Conservation (phyloP, 2,113 vertebrate species). For the Ceratotherium simum region DNA sequence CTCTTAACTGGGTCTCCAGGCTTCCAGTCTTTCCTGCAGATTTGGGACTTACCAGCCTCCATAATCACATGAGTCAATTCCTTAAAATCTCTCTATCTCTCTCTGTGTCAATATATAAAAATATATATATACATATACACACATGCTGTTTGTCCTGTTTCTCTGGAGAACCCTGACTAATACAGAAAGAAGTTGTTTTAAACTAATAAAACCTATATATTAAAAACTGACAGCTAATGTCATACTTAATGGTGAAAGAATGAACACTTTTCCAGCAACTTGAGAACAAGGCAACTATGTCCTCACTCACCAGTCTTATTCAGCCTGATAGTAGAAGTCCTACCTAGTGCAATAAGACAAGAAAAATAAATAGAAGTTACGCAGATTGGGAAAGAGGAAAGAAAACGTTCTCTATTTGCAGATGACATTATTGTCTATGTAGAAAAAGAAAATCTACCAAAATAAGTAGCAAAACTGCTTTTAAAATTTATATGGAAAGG, state of each 20-base stretch:
- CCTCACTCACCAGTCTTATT: background rate
- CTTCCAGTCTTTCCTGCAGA: too few species aligned
- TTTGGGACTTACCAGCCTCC: background rate
- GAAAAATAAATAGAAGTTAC: background rate
- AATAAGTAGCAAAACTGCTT: too few species aligned
- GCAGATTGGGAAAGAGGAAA: background rate
- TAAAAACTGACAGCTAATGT: background rate
- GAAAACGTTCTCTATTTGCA: background rate
- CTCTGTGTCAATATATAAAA: too few species aligned
- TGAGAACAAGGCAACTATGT: too few species aligned
- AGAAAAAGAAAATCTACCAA: background rate
- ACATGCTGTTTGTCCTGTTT: background rate
- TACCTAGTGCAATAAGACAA: background rate
- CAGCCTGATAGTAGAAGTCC: background rate
- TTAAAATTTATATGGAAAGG: background rate
- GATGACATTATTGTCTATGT: background rate
- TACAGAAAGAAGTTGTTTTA: background rate
- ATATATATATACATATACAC: too few species aligned
- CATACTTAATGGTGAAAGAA: background rate
- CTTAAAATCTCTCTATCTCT: background rate
- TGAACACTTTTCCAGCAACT: background rate
- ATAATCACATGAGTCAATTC: background rate
- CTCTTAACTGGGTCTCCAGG: background rate
- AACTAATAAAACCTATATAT: background rate
- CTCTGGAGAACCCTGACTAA: background rate